These are phyloP conservation scores for Percina caprodes DNA, from an alignment of 2,113 vertebrate species.

Conservation along the genomic window DNA sequence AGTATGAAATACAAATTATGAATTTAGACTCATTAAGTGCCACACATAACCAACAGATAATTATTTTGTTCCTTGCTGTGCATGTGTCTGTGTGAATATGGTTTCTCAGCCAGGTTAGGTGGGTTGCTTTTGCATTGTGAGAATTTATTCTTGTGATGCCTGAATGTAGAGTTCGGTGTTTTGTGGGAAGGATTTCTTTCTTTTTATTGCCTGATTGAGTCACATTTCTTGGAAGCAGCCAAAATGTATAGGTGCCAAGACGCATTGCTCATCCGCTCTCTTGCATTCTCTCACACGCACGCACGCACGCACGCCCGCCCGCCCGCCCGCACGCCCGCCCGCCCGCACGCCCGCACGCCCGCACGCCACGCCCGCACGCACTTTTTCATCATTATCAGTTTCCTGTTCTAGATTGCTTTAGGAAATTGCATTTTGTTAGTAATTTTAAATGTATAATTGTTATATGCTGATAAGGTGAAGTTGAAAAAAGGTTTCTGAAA, in stretches of 20 bases:
- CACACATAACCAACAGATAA: not conserved
- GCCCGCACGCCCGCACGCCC: too few relatives aligned
- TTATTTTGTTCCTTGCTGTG: constrained; percentile 1
- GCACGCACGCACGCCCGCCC: too few relatives aligned
- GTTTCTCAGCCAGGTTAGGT: constrained; percentile 5
- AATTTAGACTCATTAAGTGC: constrained; percentile 15
- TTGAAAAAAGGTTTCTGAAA: not conserved
- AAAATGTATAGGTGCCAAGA: constrained; percentile 27
- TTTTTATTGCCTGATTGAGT: constrained; percentile 22
- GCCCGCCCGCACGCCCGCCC: too few relatives aligned
- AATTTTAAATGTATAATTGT: too few relatives aligned
- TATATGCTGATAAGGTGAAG: not conserved
- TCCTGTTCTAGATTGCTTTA: too few relatives aligned
- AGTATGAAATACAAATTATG: too few relatives aligned
- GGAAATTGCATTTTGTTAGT: too few relatives aligned
- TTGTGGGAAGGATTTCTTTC: not conserved
- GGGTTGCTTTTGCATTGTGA: not conserved
- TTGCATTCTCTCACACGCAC: not conserved
- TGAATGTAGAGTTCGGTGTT: not conserved
- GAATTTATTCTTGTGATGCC: not conserved
- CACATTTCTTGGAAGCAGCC: constrained; percentile 46
- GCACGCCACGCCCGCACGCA: too few relatives aligned
- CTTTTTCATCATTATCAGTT: too few relatives aligned
- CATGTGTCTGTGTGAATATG: constrained; percentile 12
- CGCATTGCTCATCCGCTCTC: constrained; percentile 21